Evolutionary conservation across 2,113 vertebrate species (phyloP).

Genomic region (Amphilophus citrinellus): DNA sequence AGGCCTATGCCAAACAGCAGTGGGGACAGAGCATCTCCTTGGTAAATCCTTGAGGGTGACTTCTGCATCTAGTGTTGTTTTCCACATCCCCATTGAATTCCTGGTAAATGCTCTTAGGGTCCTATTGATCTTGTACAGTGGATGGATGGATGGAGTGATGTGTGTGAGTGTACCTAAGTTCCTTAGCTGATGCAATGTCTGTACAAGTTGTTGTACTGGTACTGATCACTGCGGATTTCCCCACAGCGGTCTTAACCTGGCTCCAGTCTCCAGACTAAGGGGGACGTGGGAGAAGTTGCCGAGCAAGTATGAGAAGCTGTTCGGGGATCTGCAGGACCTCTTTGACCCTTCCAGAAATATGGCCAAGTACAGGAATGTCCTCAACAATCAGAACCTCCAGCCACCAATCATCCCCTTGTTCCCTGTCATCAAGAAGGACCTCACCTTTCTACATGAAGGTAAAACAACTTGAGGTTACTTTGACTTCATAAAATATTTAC

Average conservation of each 20-base stretch:
- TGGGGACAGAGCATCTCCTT: too few relatives aligned
- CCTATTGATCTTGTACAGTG: too few relatives aligned
- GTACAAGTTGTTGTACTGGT: background rate
- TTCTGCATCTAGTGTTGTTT: too few relatives aligned
- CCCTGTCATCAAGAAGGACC: conserved; percentile 99
- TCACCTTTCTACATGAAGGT: conserved; percentile 99
- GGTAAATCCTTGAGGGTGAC: too few relatives aligned
- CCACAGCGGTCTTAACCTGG: conserved; percentile 92
- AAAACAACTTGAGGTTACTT: background rate
- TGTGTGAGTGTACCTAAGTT: background rate
- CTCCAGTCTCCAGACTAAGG: conserved; percentile 94
- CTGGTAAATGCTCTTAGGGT: too few relatives aligned
- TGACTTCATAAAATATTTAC: background rate
- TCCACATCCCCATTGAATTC: too few relatives aligned
- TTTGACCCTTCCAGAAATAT: conserved; percentile 99
- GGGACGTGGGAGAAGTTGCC: conserved; percentile 99
- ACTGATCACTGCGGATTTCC: background rate
- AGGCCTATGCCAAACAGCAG: too few relatives aligned
- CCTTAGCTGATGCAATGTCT: background rate
- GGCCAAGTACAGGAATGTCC: conserved; percentile 98
- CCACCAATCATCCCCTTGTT: conserved; percentile 97
- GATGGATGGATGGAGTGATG: too few relatives aligned
- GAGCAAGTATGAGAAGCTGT: conserved; percentile 98
- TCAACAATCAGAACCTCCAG: conserved; percentile 97
- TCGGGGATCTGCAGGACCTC: conserved; percentile 97